Conservation (phyloP, 2,797 vertebrate genomes). For the Phrynocephalus vlangalii region DNA sequence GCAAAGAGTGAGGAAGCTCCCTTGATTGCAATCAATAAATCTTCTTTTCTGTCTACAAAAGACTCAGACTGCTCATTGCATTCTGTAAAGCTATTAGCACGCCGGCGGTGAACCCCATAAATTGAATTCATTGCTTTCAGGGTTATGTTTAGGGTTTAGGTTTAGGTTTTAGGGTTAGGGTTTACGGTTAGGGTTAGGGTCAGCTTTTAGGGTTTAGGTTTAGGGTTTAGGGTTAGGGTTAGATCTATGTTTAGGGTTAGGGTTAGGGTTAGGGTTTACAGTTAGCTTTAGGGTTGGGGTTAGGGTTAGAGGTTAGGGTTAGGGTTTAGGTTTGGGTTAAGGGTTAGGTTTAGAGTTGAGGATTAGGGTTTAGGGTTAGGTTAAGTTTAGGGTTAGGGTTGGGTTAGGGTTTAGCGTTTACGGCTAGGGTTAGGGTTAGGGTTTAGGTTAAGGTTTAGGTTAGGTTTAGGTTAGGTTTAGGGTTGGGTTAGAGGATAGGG, state of each 20-base stretch:
- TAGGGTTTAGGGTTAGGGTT: background rate
- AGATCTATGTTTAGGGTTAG: background rate
- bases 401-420: slow-evolving; percentile 1
- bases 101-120: too few relatives aligned
- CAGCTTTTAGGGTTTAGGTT: background rate
- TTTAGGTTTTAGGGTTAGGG: background rate
- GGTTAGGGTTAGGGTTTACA: background rate
- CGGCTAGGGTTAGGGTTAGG: background rate
- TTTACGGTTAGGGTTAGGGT: background rate
- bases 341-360: slow-evolving; percentile 4
- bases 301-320: too few relatives aligned
- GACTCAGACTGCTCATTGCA: too few relatives aligned
- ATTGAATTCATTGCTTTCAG: too few relatives aligned
- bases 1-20: too few relatives aligned
- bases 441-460: background rate
- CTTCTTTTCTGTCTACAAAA: too few relatives aligned
- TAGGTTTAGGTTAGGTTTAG: background rate
- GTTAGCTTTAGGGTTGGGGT: background rate
- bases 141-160: too few relatives aligned
- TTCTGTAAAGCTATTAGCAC: too few relatives aligned
- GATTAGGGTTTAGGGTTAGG: background rate
- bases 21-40: too few relatives aligned
- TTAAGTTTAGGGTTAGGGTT: slow-evolving; percentile 8
- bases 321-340: background rate
- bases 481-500: background rate